Conservation (phyloP, 2,113 vertebrate genomes). For the Sialia sialis region DNA sequence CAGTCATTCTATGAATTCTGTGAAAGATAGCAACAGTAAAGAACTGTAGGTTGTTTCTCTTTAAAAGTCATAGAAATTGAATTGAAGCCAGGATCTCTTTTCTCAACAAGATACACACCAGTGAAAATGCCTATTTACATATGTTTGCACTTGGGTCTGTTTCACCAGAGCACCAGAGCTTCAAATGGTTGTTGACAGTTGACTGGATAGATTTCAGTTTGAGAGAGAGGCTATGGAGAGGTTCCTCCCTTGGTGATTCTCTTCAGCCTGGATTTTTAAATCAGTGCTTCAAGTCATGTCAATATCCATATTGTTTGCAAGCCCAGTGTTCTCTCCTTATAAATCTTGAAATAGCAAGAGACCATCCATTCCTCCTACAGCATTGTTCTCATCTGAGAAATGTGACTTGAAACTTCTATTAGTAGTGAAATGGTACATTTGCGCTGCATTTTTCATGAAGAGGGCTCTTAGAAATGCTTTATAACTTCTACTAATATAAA, state of each 20-base stretch:
- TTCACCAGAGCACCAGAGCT: not conserved
- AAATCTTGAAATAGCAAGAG: conserved; percentile 21
- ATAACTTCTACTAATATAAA: not conserved
- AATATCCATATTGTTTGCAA: conserved; percentile 1
- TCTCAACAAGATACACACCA: not conserved
- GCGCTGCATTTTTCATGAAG: not conserved
- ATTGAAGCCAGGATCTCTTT: not conserved
- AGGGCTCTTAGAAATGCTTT: not conserved
- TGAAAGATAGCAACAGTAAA: not conserved
- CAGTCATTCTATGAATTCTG: no score
- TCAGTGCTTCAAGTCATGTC: not conserved
- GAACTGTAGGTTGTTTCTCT: not conserved
- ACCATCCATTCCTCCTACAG: conserved; percentile 24
- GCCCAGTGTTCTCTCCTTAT: not conserved
- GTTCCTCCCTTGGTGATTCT: not conserved
- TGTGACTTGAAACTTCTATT: not conserved
- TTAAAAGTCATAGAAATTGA: not conserved
- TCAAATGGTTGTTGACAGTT: not conserved
- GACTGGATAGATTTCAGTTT: not conserved
- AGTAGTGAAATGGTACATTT: not conserved
- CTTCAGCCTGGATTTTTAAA: not conserved
- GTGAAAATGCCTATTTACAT: not conserved
- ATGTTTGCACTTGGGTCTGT: not conserved
- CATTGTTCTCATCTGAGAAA: not conserved
- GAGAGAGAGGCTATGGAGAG: not conserved